Conservation (phyloP, 2,113 vertebrate species). For the Pyxicephalus adspersus region DNA sequence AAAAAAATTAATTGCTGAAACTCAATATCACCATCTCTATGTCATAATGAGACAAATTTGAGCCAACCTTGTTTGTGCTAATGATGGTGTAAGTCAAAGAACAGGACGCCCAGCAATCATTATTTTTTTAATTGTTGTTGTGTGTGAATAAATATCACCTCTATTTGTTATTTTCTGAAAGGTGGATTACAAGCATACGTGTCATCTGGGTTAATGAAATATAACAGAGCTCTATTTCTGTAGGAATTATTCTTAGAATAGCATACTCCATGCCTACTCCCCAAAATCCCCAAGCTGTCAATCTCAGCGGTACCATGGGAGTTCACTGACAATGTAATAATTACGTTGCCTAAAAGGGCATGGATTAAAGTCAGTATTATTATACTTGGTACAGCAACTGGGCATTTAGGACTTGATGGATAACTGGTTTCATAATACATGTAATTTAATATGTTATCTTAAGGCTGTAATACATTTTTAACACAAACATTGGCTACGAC, state of each 20-base stretch:
- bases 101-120: not conserved
- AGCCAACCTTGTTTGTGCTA: not conserved
- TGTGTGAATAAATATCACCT: not conserved
- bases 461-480: not conserved
- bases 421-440: conserved; percentile 17
- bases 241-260: conserved; percentile 18
- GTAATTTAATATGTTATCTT: conserved; percentile 15
- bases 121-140: not conserved
- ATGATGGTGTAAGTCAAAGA: not conserved
- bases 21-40: no score
- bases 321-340: conserved; percentile 41
- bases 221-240: conserved; percentile 22
- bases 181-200: conserved; percentile 12
- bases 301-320: conserved; percentile 22
- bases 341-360: not conserved
- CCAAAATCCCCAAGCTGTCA: conserved; percentile 46
- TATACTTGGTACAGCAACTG: not conserved
- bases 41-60: no score
- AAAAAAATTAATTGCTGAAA: no score
- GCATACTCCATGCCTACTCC: conserved; percentile 9
- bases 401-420: not conserved
- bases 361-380: conserved; percentile 20
- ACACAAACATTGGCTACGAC: not conserved
- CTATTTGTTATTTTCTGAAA: conserved; percentile 4
- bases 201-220: conserved; percentile 38